Percentiles rank a stretch among this genome's conserved stretches.
These are phyloP conservation scores for Perodicticus potto DNA, from an alignment of 2,797 vertebrate genomes.

Conservation along the genomic window DNA sequence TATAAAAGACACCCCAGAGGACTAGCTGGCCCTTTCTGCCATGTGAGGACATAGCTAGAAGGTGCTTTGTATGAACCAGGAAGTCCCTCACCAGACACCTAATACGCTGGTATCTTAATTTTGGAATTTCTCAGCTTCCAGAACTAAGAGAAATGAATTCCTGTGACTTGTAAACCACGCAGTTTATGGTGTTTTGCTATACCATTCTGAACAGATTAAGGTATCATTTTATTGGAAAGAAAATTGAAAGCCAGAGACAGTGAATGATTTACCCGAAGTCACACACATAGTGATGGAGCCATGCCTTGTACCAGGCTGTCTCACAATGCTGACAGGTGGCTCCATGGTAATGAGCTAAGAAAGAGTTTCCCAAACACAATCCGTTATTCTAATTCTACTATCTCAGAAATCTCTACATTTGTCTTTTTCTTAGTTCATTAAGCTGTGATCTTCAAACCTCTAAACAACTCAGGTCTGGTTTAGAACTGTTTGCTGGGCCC, in stretches of 20 bases:
- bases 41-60: not conserved
- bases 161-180: not conserved
- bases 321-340: not conserved
- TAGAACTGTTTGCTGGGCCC: not conserved
- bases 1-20: not conserved
- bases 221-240: not conserved
- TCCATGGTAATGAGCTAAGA: not conserved
- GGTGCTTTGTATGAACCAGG: not conserved
- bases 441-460: not conserved
- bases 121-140: not conserved
- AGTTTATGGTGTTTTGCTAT: not conserved
- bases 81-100: not conserved
- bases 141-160: not conserved
- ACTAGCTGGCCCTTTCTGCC: not conserved
- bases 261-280: not conserved
- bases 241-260: not conserved
- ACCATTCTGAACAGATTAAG: not conserved
- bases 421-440: not conserved
- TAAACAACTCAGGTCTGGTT: not conserved
- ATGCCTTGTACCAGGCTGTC: not conserved
- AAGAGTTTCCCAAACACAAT: not conserved
- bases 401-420: not conserved
- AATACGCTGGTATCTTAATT: not conserved
- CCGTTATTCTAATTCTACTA: not conserved
- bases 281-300: rapidly evolving